Evolutionary conservation across 1,140 invertebrate genomes (phyloP).

Genomic region (Ceratosolen fusciceps): DNA sequence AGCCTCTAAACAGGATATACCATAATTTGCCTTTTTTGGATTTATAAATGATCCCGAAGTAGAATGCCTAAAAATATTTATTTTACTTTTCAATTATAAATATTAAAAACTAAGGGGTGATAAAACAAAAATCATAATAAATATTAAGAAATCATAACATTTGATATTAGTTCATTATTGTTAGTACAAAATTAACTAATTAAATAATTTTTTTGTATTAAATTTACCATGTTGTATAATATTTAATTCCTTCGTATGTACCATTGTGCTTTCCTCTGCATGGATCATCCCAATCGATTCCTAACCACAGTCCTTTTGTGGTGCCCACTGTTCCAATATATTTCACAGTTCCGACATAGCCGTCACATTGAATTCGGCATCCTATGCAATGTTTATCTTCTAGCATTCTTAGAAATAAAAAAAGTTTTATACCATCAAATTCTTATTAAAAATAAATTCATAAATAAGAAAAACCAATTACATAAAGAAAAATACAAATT

Average conservation of each 20-base stretch:
- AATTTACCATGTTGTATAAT: slow-evolving; percentile 84
- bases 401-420: slow-evolving; percentile 61
- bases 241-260: slow-evolving; percentile 82
- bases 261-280: slow-evolving; percentile 92
- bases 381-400: slow-evolving; percentile 69
- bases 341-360: slow-evolving; percentile 73
- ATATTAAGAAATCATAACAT: too few relatives aligned
- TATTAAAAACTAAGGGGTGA: too few relatives aligned
- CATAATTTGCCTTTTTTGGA: slow-evolving; percentile 82
- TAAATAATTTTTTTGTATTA: slow-evolving; percentile 17
- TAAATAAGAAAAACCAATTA: neutral
- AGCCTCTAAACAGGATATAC: slow-evolving; percentile 79
- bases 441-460: slow-evolving; percentile 14
- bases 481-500: too few relatives aligned
- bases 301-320: slow-evolving; percentile 83
- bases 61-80: slow-evolving; percentile 69
- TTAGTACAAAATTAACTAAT: slow-evolving; percentile 15
- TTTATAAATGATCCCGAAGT: slow-evolving; percentile 90
- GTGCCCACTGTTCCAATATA: slow-evolving; percentile 75
- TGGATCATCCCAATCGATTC: slow-evolving; percentile 94
- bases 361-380: slow-evolving; percentile 73
- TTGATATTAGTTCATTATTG: too few relatives aligned
- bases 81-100: too few relatives aligned
- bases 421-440: too few relatives aligned
- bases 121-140: slow-evolving; percentile 1